Evolutionary conservation across 2,113 vertebrate genomes (phyloP), one percentile per base, ranked within the genome.

Genomic region (Phoxinus phoxinus): DNA sequence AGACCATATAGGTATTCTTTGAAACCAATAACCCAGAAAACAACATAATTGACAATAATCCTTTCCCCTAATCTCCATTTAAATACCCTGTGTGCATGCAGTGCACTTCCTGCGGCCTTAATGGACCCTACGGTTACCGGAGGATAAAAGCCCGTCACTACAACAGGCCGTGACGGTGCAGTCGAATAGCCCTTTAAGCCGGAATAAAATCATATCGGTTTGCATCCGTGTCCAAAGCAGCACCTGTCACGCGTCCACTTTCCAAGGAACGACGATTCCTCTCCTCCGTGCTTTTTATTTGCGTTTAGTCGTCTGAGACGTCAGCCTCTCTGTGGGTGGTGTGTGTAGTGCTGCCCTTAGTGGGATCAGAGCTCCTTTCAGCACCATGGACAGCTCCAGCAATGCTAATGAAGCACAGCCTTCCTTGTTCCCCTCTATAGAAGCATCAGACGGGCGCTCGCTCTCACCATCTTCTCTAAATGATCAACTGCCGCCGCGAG

Each of bases 361-460:
- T 23, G 30, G 81, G 65, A 83, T 81, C 80, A 69, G 61, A 81
- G 61, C 80, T 67, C 79, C 17, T 27, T n/a, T 83, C 81, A 83
- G 81, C 67, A 83, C 48, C 21, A 83, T 0, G 81, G 81, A 83
- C 81, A 58, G 81, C 65, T 37, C 81, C 23, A 58, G 67, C 81
- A 73, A 41, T 83, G 81, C 48, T 83, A 83, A 83, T 83, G 67
- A 72, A 83, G 81, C 21, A 11, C 67, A 2, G 46, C 67, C 81
- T 58, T 83, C 32, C 65, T 72, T 8, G 21, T 56, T 83, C 67
- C 17, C 48, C 48, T 82, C 51, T 53, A 27, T 81, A 35, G 17
- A 30, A 32, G 10, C 80, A 81, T 81, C 80, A 81, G n/a, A 81
- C 58, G 32, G 32, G 30, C 13, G 27, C 81, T 69, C 63, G 17